Conservation (phyloP, 2,888 invertebrate species). For the Drosophila testacea region DNA sequence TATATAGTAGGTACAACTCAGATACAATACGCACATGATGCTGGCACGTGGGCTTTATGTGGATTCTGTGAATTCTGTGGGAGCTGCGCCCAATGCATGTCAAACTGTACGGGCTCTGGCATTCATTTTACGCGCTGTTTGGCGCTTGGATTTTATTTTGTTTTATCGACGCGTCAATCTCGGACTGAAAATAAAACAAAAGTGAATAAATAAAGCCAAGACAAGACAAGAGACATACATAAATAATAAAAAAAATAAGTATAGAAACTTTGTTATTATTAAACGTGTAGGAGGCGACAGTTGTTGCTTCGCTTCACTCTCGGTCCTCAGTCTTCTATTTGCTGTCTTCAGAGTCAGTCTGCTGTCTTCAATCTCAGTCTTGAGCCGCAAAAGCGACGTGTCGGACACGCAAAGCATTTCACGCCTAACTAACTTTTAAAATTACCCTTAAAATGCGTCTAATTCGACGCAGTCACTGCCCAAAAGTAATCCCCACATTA, state of each 20-base stretch:
- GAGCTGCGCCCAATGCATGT: slow-evolving; percentile 41
- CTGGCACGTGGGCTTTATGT: slow-evolving; percentile 43
- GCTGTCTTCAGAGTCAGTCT: slow-evolving; percentile 1
- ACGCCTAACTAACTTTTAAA: slow-evolving; percentile 6
- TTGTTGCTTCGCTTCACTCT: slow-evolving; percentile 31
- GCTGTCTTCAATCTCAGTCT: slow-evolving; percentile 16
- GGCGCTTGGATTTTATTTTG: slow-evolving; percentile 40
- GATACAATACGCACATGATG: background rate
- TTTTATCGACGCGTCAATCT: slow-evolving; percentile 72
- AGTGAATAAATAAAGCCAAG: slow-evolving; percentile 14
- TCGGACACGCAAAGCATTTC: slow-evolving; percentile 36
- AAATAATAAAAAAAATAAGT: slow-evolving; percentile 57
- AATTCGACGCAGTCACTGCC: slow-evolving; percentile 43
- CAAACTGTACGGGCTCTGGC: slow-evolving; percentile 48
- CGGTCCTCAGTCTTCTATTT: slow-evolving; percentile 17
- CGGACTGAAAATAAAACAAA: slow-evolving; percentile 37
- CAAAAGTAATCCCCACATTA: slow-evolving; percentile 43
- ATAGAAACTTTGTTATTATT: slow-evolving; percentile 66
- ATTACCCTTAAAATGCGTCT: slow-evolving; percentile 53
- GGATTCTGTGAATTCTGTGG: slow-evolving; percentile 8
- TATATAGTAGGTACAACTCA: background rate
- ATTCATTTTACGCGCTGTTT: slow-evolving; percentile 55
- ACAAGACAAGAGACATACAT: slow-evolving; percentile 19
- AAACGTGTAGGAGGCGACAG: slow-evolving; percentile 52
- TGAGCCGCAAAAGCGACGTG: slow-evolving; percentile 40